These are phyloP conservation scores for Ctenodactylus gundi DNA, from an alignment of 2,113 vertebrate genomes.

Conservation along the genomic window DNA sequence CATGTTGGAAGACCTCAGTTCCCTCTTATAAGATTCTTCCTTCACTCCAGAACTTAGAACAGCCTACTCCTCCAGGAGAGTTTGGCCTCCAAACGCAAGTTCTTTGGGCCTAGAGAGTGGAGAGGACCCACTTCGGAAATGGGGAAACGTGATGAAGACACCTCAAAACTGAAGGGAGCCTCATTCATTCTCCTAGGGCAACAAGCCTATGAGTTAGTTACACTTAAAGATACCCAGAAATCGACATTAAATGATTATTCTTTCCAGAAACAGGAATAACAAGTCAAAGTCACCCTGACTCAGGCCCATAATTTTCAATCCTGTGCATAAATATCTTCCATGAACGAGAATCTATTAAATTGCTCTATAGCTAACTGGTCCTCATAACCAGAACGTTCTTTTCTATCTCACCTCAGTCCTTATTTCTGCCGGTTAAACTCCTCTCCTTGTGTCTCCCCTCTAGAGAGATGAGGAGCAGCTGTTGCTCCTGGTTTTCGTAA, in stretches of 20 bases:
- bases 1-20: not conserved
- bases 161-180: not conserved
- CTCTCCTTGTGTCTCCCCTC: slow-evolving; percentile 45
- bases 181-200: not conserved
- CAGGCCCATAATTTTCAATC: slow-evolving; percentile 23
- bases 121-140: not conserved
- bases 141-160: not conserved
- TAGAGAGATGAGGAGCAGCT: slow-evolving; percentile 10
- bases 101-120: not conserved
- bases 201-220: not conserved
- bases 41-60: not conserved
- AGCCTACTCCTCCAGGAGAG: not conserved
- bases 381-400: slow-evolving; percentile 23
- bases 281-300: not conserved
- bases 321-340: not conserved
- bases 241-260: not conserved
- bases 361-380: not conserved
- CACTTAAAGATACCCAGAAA: not conserved
- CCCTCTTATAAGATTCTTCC: not conserved
- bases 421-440: slow-evolving; percentile 4
- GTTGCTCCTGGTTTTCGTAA: not conserved
- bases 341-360: slow-evolving; percentile 42
- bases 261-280: not conserved
- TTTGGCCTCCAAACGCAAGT: not conserved
- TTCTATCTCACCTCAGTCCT: slow-evolving; percentile 20